Conservation (phyloP, 2,888 invertebrate species). For the Tetropium fuscum region DNA sequence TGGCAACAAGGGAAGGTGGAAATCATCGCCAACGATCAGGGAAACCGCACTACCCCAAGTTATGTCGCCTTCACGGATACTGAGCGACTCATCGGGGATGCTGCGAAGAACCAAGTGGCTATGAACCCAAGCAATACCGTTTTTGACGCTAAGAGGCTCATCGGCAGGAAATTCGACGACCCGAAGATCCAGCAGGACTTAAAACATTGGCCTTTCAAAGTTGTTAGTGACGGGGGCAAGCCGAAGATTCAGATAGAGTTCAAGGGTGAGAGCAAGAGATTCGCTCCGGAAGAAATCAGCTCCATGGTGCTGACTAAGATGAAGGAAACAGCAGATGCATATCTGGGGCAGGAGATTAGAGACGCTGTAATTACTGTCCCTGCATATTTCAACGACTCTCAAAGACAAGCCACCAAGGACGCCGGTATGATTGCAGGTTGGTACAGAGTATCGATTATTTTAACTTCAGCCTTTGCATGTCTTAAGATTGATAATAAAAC, state of each 20-base stretch:
- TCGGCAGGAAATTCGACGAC: conserved; percentile 80
- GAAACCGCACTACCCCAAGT: conserved; percentile 87
- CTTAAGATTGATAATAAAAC: background rate
- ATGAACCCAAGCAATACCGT: conserved; percentile 81
- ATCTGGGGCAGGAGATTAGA: conserved; percentile 68
- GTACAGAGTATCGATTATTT: conserved; percentile 26
- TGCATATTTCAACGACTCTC: conserved; percentile 72
- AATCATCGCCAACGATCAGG: conserved; percentile 90
- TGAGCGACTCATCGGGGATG: conserved; percentile 86
- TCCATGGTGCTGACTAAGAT: conserved; percentile 72
- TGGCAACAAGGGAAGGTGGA: conserved; percentile 87
- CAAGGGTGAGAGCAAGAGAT: conserved; percentile 73
- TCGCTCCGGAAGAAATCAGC: conserved; percentile 77
- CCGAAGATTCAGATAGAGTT: conserved; percentile 75
- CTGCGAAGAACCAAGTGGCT: conserved; percentile 85
- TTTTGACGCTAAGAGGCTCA: conserved; percentile 76
- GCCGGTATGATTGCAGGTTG: conserved; percentile 71
- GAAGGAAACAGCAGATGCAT: conserved; percentile 51
- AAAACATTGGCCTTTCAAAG: conserved; percentile 83
- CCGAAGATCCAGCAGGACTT: conserved; percentile 78
- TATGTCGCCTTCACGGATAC: conserved; percentile 90
- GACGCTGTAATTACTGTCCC: conserved; percentile 64
- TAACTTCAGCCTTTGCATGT: conserved; percentile 16
- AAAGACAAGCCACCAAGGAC: conserved; percentile 83
- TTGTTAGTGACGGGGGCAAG: conserved; percentile 71